phyloP scores from a whole-genome alignment of 1,140 invertebrate species.

The Plectus sambesii region DNA sequence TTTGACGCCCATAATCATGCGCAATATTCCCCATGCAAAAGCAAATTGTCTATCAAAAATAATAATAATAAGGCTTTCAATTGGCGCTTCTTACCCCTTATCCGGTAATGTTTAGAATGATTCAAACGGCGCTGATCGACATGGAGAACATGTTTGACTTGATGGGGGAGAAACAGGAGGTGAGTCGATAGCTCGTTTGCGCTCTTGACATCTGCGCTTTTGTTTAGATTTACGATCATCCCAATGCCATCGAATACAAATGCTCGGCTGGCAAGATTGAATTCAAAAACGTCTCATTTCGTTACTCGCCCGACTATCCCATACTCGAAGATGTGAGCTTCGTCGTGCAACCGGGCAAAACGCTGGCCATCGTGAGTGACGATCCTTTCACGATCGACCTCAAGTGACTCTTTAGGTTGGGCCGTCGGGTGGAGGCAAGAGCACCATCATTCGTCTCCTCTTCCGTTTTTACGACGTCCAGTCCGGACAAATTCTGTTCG shows the following conservation, averaged over 20 bases:
- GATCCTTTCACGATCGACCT: too few species aligned
- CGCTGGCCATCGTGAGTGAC: conserved; percentile 80
- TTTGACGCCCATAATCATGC: too few species aligned
- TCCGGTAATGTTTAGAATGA: too few species aligned
- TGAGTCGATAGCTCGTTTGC: conserved; percentile 48
- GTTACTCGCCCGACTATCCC: conserved; percentile 66
- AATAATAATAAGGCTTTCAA: too few species aligned
- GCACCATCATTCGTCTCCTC: conserved; percentile 76
- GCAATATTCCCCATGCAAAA: too few species aligned
- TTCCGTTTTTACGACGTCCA: conserved; percentile 90
- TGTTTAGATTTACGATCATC: conserved; percentile 58
- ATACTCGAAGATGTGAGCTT: conserved; percentile 77
- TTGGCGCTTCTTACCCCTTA: too few species aligned
- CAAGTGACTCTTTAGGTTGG: conserved; percentile 64
- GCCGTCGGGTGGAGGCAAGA: conserved; percentile 80
- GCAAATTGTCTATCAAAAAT: too few species aligned
- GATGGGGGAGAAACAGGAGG: conserved; percentile 69
- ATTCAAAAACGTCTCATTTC: conserved; percentile 76
- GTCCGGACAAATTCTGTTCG: conserved; percentile 69
- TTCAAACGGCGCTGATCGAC: conserved; percentile 92
- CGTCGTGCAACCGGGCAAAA: conserved; percentile 71
- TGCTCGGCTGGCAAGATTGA: conserved; percentile 66
- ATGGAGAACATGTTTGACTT: conserved; percentile 99
- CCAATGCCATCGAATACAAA: conserved; percentile 60
- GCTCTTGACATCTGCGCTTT: too few species aligned